phyloP scores from a whole-genome alignment of 2,888 invertebrate species.

The Netelia virgata region DNA sequence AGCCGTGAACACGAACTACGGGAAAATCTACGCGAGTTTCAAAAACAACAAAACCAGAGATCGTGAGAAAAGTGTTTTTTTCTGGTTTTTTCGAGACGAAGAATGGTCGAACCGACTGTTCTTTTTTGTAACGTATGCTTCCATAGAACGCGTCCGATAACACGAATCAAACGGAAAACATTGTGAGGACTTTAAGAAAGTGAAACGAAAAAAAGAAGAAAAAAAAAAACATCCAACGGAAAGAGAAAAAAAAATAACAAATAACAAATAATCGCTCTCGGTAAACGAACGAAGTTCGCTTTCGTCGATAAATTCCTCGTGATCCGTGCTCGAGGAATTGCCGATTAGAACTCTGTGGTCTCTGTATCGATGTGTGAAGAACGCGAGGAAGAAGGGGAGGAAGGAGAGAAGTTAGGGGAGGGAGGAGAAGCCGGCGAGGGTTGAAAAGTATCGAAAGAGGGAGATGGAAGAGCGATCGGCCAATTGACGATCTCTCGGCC shows the following conservation, averaged over 20 bases:
- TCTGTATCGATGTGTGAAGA: neutral
- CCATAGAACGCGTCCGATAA: neutral
- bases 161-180: neutral
- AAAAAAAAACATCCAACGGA: neutral
- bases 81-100: conserved; percentile 48
- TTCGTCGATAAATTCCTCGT: neutral
- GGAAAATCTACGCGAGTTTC: neutral
- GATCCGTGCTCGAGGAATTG: neutral
- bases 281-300: neutral
- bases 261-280: neutral
- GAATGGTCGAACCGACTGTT: neutral
- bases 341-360: neutral
- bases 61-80: conserved; percentile 22
- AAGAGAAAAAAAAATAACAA: neutral
- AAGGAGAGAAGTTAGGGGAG: neutral
- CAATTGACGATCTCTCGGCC: neutral
- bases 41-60: conserved; percentile 1
- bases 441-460: neutral
- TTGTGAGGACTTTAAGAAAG: neutral
- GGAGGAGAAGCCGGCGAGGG: neutral
- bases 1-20: too few relatives aligned
- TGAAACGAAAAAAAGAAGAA: neutral
- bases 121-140: conserved; percentile 4
- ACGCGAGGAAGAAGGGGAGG: neutral
- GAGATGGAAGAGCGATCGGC: neutral